A percentile compares a stretch with the other conserved stretches of the same genome.
Evolutionary conservation across 1,140 invertebrate species (phyloP).

Genomic region (Parapsyche elsis): DNA sequence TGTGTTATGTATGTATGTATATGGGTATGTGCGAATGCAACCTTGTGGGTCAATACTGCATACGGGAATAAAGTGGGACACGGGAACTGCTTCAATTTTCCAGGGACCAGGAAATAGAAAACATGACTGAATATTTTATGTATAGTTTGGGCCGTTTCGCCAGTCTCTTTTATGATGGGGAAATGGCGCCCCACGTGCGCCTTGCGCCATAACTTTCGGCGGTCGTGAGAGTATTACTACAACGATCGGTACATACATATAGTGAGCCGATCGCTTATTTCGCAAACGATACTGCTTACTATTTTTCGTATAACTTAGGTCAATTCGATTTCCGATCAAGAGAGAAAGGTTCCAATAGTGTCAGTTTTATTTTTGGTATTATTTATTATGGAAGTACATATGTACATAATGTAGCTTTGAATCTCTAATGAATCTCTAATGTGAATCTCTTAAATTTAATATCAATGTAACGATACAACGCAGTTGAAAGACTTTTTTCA

Average conservation of each 20-base stretch:
- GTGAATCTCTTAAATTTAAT: no score
- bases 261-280: no score
- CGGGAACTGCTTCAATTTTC: constrained; percentile 19
- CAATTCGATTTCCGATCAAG: no score
- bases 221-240: not conserved
- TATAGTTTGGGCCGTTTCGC: constrained; percentile 30
- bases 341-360: no score
- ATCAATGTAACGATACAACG: no score
- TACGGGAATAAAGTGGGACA: not conserved
- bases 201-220: not conserved
- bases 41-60: not conserved
- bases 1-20: not conserved
- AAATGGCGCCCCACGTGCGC: not conserved
- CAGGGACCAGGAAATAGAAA: constrained; percentile 42
- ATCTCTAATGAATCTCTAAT: no score
- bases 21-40: not conserved
- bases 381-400: no score
- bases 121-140: constrained; percentile 46
- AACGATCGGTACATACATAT: not conserved
- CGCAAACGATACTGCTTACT: no score
- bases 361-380: no score
- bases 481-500: no score
- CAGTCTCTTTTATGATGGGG: constrained; percentile 13
- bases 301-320: no score
- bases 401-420: no score